Percentiles rank a stretch among this genome's conserved stretches.
These are phyloP conservation scores for Pseudomyrmex sp. DNA, from an alignment of 1,140 invertebrate genomes.

Conservation along the genomic window DNA sequence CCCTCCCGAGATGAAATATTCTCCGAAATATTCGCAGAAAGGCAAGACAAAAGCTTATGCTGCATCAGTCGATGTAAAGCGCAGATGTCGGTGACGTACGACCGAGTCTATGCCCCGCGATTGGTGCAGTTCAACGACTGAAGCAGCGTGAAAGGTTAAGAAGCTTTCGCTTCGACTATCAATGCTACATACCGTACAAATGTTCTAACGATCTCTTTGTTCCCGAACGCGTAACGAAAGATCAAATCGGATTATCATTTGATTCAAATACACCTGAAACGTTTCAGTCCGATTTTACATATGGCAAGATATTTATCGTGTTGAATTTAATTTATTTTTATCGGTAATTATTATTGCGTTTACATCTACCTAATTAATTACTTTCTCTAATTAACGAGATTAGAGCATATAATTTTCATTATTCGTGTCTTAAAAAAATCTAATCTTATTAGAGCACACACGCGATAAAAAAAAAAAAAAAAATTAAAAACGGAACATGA, in stretches of 20 bases:
- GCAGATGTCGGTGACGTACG: constrained; percentile 47
- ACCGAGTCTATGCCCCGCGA: not conserved
- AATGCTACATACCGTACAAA: constrained; percentile 43
- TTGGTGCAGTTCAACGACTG: constrained; percentile 26
- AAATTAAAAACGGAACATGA: not conserved
- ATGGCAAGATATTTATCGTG: not conserved
- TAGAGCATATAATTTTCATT: not conserved
- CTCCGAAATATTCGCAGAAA: constrained; percentile 45
- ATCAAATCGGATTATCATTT: not conserved
- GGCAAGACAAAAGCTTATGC: constrained; percentile 53
- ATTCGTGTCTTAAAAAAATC: not conserved
- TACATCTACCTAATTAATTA: no score
- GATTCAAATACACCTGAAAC: not conserved
- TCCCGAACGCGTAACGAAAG: constrained; percentile 21
- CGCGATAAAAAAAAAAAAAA: not conserved
- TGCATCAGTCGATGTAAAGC: constrained; percentile 38
- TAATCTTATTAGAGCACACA: not conserved
- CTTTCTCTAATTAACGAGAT: not conserved
- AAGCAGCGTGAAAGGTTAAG: constrained; percentile 6
- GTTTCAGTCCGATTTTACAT: not conserved
- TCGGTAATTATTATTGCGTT: no score
- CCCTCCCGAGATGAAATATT: constrained; percentile 30
- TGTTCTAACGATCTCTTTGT: constrained; percentile 41
- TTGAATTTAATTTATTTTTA: not conserved
- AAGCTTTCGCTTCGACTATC: constrained; percentile 36